A percentile compares a stretch with the other conserved stretches of the same genome.
phyloP scores from a whole-genome alignment of 92 coral and sea anemone species.

The Parazoanthus swiftii region DNA sequence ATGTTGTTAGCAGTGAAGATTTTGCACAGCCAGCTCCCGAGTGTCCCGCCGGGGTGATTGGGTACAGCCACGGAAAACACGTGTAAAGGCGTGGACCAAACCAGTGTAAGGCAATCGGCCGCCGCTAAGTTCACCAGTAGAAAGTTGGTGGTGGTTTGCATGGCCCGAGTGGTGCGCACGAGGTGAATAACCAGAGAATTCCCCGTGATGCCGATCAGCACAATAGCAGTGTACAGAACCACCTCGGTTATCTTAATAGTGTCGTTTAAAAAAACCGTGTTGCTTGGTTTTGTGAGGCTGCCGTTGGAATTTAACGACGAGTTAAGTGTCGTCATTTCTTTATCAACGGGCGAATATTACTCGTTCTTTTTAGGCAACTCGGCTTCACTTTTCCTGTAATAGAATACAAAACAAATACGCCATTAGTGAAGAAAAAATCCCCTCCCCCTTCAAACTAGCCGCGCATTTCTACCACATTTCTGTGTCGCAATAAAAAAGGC shows the following conservation, averaged over 20 bases:
- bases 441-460: background rate
- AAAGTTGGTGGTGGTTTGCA: conserved; percentile 37
- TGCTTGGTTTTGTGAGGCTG: background rate
- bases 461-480: background rate
- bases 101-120: conserved; percentile 26
- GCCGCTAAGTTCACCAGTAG: conserved; percentile 26
- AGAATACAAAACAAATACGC: conserved; percentile 9
- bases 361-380: background rate
- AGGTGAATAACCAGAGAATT: conserved; percentile 29
- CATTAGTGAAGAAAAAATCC: background rate
- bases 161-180: conserved; percentile 13
- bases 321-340: conserved; percentile 1
- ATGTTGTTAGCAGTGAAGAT: conserved; percentile 68
- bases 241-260: conserved; percentile 10
- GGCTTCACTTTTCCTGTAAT: background rate
- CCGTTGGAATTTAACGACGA: background rate
- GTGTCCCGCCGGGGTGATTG: conserved; percentile 14
- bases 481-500: background rate
- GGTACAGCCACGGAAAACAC: conserved; percentile 10
- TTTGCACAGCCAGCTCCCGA: conserved; percentile 40
- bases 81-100: conserved; percentile 35
- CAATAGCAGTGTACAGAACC: conserved; percentile 10
- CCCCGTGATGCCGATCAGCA: conserved; percentile 18
- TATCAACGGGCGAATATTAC: background rate
- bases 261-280: background rate